Evolutionary conservation across 2,113 vertebrate species (phyloP), one percentile per base, ranked within the genome.

Genomic region (Nematolebias whitei): DNA sequence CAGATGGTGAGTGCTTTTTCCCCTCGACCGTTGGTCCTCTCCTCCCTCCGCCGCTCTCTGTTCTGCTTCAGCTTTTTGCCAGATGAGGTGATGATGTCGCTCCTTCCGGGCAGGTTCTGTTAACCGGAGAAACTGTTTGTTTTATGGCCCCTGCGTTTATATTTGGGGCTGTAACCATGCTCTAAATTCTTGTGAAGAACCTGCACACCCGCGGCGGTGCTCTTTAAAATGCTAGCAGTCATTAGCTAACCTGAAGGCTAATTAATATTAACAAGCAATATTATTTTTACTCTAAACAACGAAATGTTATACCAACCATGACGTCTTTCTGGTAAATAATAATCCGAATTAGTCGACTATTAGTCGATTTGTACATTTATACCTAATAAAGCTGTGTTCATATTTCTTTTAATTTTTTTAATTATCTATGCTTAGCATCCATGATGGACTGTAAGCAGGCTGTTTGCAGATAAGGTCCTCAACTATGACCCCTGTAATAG

Each of bases 1-100:
- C 88, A 91, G 87, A 93, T 93, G 92, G 92, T 93, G 83, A 93
- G 92, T 86, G 6, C 14, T 78, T 22, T 61, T 44, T 45, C 35
- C 35, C 22, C n/a, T 47, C 59, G 59, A 12, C 71, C 12, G 44
- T 71, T 57, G 43, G 44, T 50, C 26, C 10, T 50, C 45, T 40
- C 63, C 55, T 66, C 68, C 49, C 70, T 68, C 78, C 55, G 77
- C 80, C 76, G 85, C 59, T 74, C 72, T 53, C 79, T 57, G 71
- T 71, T 78, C 43, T 60, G 35, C 44, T 62, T 15, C 32, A 35
- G 32, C 32, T 10, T 35, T 68, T 71, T 82, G 78, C 84, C 68
- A 87, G 88, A 63, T 82, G 79, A 78, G 69, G 63, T 64, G 82
- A 59, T 87, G 83, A 74, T 87, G 81, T 78, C 67, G 35, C 64